Base-by-base conservation (phyloP, 2,888 invertebrate genomes). In the Eristalis tenax region DNA sequence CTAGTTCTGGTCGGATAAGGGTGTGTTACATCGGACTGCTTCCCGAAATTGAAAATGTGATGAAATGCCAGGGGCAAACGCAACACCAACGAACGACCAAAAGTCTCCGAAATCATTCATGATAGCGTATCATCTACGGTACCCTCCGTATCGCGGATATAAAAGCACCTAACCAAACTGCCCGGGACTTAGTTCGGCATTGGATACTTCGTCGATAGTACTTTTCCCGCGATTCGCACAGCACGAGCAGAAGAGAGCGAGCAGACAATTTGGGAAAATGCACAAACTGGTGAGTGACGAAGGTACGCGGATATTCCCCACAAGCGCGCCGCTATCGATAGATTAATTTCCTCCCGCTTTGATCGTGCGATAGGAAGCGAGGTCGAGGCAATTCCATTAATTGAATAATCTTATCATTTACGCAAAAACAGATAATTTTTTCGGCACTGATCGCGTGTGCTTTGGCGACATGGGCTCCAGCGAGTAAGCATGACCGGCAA, bases 41-140 rank as follows among this genome's bases (percentile, higher is more conserved):
- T 6, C 38, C 38, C 11, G 8, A 40, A 69, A 6, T 4, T 1
- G 13, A 13, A 11, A 18, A 13, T 61, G 40, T 73, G 61, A 63
- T 63, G 71, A 73, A 73, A 73, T 73, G 26, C 43, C 81, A 73
- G 81, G 73, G 75, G 81, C 76, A 78, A 69, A 79, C 84, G 82
- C 69, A 83, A 84, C 76, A 69, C 79, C 70, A 83, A 77, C 76
- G 22, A 79, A 59, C 11, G 76, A 73, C 59, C 69, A 89, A 70
- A 71, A 83, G 83, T 83, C 79, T 70, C 69, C 43, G 65, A 88
- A 83, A 77, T 86, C 83, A 79, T 85, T 88, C 0, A 50, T 77
- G 75, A 81, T 83, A 73, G 63, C 66, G 66, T 75, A 81, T 77
- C 43, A 80, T 71, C 57, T 59, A 78, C 80, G 84, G 65, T 69